Evolutionary conservation across 2,113 vertebrate species (phyloP), one percentile per base, ranked within the genome.

Genomic region (Nothoprocta pentlandii): DNA sequence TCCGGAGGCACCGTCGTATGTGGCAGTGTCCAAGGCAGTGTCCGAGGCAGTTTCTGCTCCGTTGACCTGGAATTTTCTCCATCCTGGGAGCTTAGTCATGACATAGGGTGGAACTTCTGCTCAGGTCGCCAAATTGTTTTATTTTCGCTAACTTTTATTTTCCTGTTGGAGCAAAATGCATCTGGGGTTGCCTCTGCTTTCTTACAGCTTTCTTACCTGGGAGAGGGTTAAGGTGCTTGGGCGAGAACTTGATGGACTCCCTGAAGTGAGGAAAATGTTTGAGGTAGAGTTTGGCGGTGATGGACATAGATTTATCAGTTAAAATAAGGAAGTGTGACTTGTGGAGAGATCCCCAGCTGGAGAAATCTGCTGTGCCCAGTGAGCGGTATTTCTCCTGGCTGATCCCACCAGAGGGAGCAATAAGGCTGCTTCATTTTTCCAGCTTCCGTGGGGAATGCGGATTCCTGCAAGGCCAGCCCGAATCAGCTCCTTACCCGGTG

Each of bases 311-410:
- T 12, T 15, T 23, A 22, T 11, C 51, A 26, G 34, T 32, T 79
- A 15, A 23, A 68, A 49, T 49, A 22, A 42, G 11, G 34, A 30
- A 47, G 0, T 32, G 62, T 71, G 58, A 7, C 12, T 53, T 9
- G 47, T 6, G 2, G 42, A 11, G 15, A 2, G 3, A 23, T 56
- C 13, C 8, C 41, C 0, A 0, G 41, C 34, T 6, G 5, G 7
- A 7, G 46, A 7, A 5, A 23, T 9, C 56, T 6, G 20, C n/a
- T 3, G 1, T 54, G 39, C 28, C n/a, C 3, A 15, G 54, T 15
- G 16, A 25, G 20, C 44, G 39, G 13, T 26, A 39, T 63, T 36
- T 28, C 32, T 41, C 80, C 42, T 23, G 28, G 28, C 54, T 41
- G 16, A 76, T 63, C 49, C 62, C 56, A 10, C 14, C 14, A 9